These are phyloP conservation scores for Eumacrocentrus americanus DNA, from an alignment of 2,888 invertebrate species.

Conservation along the genomic window DNA sequence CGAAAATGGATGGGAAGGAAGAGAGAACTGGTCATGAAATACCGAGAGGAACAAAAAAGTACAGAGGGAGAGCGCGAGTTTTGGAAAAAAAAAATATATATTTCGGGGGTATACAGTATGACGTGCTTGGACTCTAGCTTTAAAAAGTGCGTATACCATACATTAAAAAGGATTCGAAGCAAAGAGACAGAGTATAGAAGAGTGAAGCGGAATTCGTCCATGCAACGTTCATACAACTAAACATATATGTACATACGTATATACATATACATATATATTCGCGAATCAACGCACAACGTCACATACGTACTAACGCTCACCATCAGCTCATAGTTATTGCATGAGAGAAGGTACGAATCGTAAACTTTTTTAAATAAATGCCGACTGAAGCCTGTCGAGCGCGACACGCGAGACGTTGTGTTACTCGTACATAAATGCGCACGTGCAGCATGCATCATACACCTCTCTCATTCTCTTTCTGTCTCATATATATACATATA, in stretches of 20 bases:
- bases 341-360: constrained; percentile 40
- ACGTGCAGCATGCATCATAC: background rate
- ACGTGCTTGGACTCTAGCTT: constrained; percentile 36
- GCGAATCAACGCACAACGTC: constrained; percentile 29
- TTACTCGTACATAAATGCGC: constrained; percentile 6
- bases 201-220: constrained; percentile 23
- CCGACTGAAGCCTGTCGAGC: constrained; percentile 28
- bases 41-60: constrained; percentile 21
- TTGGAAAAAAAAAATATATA: constrained; percentile 4
- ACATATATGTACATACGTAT: constrained; percentile 23
- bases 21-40: constrained; percentile 30
- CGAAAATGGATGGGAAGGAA: constrained; percentile 25
- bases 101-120: constrained; percentile 22
- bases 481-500: constrained; percentile 20
- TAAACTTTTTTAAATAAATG: constrained; percentile 45
- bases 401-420: constrained; percentile 31
- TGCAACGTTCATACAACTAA: constrained; percentile 26
- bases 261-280: constrained; percentile 25
- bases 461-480: constrained; percentile 15
- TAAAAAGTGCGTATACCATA: constrained; percentile 41
- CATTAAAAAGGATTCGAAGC: constrained; percentile 43
- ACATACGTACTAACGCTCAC: constrained; percentile 33
- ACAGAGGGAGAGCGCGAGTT: constrained; percentile 19
- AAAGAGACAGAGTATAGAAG: constrained; percentile 37
- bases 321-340: constrained; percentile 39